Evolutionary conservation across 2,888 invertebrate genomes (phyloP).

Genomic region (Pteria penguin): DNA sequence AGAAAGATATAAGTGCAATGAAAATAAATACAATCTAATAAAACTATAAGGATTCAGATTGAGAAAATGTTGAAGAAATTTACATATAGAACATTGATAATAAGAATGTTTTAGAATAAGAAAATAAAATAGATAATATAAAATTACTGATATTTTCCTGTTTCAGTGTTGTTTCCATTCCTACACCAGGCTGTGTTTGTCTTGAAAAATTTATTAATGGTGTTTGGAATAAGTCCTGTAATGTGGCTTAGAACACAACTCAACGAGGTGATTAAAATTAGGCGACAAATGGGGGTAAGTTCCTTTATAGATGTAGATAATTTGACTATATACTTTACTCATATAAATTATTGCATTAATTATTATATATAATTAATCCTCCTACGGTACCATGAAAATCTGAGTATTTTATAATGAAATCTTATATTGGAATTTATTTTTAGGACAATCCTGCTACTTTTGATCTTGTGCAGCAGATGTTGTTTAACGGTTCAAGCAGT

Average conservation of each 20-base stretch:
- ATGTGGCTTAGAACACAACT: slow-evolving; percentile 67
- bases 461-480: slow-evolving; percentile 80
- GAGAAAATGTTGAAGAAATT: too few relatives aligned
- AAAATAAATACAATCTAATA: neutral
- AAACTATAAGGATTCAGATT: too few relatives aligned
- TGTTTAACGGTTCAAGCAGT: slow-evolving; percentile 71
- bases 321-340: too few relatives aligned
- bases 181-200: slow-evolving; percentile 68
- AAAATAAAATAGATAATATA: neutral
- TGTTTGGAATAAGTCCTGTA: slow-evolving; percentile 73
- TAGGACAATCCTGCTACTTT: slow-evolving; percentile 59
- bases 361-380: too few relatives aligned
- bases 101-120: too few relatives aligned
- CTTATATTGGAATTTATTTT: too few relatives aligned
- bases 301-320: too few relatives aligned
- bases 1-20: neutral
- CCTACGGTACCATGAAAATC: too few relatives aligned
- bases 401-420: too few relatives aligned
- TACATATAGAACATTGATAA: too few relatives aligned
- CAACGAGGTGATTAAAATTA: slow-evolving; percentile 63
- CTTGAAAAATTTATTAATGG: slow-evolving; percentile 69
- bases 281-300: slow-evolving; percentile 69
- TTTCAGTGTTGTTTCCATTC: slow-evolving; percentile 70
- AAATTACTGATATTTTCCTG: slow-evolving; percentile 1
- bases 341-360: too few relatives aligned